Base-by-base conservation (phyloP, 2,797 vertebrate genomes). In the Liasis olivaceus region DNA sequence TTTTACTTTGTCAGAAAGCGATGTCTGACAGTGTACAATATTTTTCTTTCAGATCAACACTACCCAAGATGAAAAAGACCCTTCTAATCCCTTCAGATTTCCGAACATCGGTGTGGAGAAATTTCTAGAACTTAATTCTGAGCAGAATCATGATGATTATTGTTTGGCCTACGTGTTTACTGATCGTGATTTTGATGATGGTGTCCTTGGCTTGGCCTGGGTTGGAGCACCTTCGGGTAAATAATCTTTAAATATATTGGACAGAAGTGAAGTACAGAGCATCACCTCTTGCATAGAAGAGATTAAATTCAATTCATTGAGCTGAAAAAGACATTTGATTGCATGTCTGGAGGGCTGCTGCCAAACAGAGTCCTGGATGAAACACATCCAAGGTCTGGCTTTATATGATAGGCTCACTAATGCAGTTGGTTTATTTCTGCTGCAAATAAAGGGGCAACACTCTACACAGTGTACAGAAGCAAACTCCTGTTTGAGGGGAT, bases 121-220 rank as follows among this genome's bases (percentile, higher is more conserved):
- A 97, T 99, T 99, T 95, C 97, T 99, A 96, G 99, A 99, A 95
- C 97, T 99, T 94, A 99, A 99, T 96, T 99, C 99, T 0, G 99
- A 99, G 94, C 99, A 99, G 98, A 99, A 99, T 97, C 99, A 99
- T 0, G 99, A 99, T 58, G 99, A 99, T 96, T 99, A 99, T 97
- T 99, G 99, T 96, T 97, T 99, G 97, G 99, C 99, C 92, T 99
- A 99, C 90, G 99, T 99, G 92, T 99, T 99, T 97, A 99, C 99
- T 0, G 99, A 99, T 97, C 97, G 99, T 94, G 99, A 99, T 96
- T 99, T 99, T 97, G 99, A 99, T 92, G 99, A 99, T 81, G 99
- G 99, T 1, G 99, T 99, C 86, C 97, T 99, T 96, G 99, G 99
- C 91, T 97, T 99, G 96, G 99, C 99, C 81, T 99, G 99, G 99